Percentiles rank a stretch among this genome's conserved stretches.
These are phyloP conservation scores for Leptestheria dahalacensis DNA, from an alignment of 1,140 invertebrate species.

Conservation along the genomic window DNA sequence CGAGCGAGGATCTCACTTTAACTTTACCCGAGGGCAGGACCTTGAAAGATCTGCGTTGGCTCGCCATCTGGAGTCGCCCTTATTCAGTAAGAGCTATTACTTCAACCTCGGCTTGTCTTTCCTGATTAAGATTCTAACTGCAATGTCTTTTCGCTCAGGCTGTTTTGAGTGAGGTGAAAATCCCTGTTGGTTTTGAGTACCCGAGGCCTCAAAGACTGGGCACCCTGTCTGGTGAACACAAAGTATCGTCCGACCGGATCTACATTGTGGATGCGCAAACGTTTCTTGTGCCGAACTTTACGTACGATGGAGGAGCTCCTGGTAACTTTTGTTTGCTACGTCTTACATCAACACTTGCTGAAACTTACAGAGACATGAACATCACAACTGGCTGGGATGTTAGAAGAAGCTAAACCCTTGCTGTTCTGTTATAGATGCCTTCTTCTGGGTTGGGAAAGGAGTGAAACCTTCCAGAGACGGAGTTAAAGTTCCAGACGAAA, in stretches of 20 bases:
- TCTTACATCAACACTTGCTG: background rate
- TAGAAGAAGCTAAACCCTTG: background rate
- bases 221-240: constrained; percentile 58
- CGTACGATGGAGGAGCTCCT: constrained; percentile 76
- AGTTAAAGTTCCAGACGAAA: constrained; percentile 69
- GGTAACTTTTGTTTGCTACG: constrained; percentile 42
- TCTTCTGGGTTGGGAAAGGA: constrained; percentile 76
- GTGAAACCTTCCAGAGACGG: constrained; percentile 55
- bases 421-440: constrained; percentile 66
- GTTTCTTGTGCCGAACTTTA: constrained; percentile 67
- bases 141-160: constrained; percentile 38
- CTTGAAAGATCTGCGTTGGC: constrained; percentile 64
- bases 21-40: constrained; percentile 72
- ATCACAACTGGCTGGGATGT: background rate
- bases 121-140: background rate
- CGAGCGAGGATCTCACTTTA: constrained; percentile 61
- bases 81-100: constrained; percentile 47
- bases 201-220: constrained; percentile 65
- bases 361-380: background rate
- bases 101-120: background rate
- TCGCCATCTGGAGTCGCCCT: constrained; percentile 79
- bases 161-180: constrained; percentile 76
- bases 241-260: constrained; percentile 64
- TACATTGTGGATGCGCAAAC: constrained; percentile 82
- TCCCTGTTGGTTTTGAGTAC: constrained; percentile 58